phyloP scores from a whole-genome alignment of 2,797 vertebrate genomes.

The Acrossocheilus wenchowensis region DNA sequence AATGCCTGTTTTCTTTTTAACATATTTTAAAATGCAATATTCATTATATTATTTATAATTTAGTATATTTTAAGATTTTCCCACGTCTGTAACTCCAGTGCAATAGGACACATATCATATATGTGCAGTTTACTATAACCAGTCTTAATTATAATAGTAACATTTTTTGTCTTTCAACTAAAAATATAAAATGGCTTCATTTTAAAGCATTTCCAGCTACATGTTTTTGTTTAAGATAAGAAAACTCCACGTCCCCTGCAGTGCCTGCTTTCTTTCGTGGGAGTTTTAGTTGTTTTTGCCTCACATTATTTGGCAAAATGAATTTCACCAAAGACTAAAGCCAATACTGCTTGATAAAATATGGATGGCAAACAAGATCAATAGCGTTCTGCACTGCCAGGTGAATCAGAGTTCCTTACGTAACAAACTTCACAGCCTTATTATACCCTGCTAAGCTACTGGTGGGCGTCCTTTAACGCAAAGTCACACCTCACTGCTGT shows the following conservation, averaged over 20 bases:
- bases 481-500: conserved; percentile 23
- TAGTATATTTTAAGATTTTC: background rate
- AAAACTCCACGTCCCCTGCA: background rate
- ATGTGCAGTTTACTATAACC: background rate
- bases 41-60: background rate
- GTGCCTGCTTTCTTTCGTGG: background rate
- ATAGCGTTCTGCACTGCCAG: conserved; percentile 12
- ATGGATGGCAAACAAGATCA: conserved; percentile 33
- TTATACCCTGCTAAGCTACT: conserved; percentile 57
- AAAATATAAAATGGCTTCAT: background rate
- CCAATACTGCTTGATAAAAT: conserved; percentile 14
- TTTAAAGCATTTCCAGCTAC: background rate
- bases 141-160: background rate
- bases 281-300: conserved; percentile 23
- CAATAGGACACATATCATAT: background rate
- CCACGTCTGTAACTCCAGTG: background rate
- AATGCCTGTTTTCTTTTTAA: background rate
- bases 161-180: background rate
- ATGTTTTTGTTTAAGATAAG: background rate
- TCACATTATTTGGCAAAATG: conserved; percentile 21
- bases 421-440: conserved; percentile 71
- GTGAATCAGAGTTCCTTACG: conserved; percentile 33
- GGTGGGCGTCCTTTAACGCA: conserved; percentile 24
- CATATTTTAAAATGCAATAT: background rate
- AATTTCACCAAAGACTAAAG: conserved; percentile 25